phyloP scores from a whole-genome alignment of 2,113 vertebrate species.

The Erythrolamprus reginae region DNA sequence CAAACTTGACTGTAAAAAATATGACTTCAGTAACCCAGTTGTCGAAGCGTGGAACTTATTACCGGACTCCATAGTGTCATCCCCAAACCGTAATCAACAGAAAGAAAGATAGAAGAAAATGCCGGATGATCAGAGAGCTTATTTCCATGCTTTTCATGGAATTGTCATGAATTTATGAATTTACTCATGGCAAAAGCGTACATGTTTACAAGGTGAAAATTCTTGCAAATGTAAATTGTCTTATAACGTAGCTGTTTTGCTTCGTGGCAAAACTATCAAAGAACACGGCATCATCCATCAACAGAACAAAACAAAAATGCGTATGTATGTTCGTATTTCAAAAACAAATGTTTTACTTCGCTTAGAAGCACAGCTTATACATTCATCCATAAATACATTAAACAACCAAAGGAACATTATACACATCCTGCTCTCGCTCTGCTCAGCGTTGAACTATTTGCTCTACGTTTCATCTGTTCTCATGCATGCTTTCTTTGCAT shows the following conservation, averaged over 20 bases:
- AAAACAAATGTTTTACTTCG: neutral
- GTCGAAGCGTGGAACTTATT: no score
- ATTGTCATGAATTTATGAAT: no score
- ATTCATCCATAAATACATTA: neutral
- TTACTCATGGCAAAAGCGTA: neutral
- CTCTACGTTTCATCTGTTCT: neutral
- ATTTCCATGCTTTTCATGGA: neutral
- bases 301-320: neutral
- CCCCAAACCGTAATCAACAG: constrained; percentile 5
- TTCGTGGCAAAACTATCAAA: neutral
- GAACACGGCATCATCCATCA: neutral
- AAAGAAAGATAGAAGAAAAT: neutral
- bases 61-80: no score
- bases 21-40: no score
- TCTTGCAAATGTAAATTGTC: neutral
- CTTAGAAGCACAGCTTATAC: neutral
- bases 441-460: neutral
- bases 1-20: no score
- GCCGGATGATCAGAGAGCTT: neutral
- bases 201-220: neutral
- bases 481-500: neutral
- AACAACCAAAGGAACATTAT: neutral
- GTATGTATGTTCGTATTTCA: neutral
- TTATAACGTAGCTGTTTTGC: neutral
- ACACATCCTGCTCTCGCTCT: neutral